These are phyloP conservation scores for Lissocephala sabroskyi DNA, from an alignment of 2,888 invertebrate species.

Conservation along the genomic window DNA sequence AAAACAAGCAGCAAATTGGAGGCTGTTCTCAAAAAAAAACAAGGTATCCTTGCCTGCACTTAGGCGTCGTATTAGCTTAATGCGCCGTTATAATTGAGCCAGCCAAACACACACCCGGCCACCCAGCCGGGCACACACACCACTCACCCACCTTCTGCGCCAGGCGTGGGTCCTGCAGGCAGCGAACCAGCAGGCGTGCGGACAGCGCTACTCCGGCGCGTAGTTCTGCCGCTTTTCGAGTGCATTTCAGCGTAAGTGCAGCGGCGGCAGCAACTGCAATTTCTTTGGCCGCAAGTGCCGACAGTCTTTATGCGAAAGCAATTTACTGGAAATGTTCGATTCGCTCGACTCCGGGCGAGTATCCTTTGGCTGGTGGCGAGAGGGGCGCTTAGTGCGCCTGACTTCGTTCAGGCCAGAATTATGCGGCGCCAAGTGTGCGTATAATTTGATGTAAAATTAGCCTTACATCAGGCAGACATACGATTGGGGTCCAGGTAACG, in stretches of 20 bases:
- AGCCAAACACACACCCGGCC: constrained; percentile 14
- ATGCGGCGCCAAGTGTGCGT: constrained; percentile 40
- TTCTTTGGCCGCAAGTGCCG: constrained; percentile 31
- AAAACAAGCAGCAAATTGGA: constrained; percentile 45
- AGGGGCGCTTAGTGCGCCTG: constrained; percentile 5
- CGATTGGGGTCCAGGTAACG: too few relatives aligned
- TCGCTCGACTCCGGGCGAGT: constrained; percentile 39
- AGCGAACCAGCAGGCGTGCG: too few relatives aligned
- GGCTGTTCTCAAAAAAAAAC: constrained; percentile 32
- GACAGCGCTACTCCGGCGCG: too few relatives aligned
- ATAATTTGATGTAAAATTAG: constrained; percentile 53
- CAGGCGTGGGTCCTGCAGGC: too few relatives aligned
- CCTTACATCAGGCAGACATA: constrained; percentile 33
- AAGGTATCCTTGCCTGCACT: constrained; percentile 32
- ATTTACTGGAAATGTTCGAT: constrained; percentile 70
- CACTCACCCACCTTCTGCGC: neutral
- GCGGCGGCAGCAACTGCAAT: constrained; percentile 15
- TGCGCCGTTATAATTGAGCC: constrained; percentile 38
- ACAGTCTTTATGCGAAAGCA: constrained; percentile 66
- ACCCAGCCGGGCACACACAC: neutral
- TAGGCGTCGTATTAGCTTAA: constrained; percentile 37
- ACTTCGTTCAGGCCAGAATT: constrained; percentile 8
- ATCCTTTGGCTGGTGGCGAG: constrained; percentile 19
- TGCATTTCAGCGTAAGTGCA: neutral
- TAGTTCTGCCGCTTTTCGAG: neutral